Evolutionary conservation across 2,888 invertebrate genomes (phyloP), one percentile per base, ranked within the genome.

Genomic region (Phyto melanocephala): DNA sequence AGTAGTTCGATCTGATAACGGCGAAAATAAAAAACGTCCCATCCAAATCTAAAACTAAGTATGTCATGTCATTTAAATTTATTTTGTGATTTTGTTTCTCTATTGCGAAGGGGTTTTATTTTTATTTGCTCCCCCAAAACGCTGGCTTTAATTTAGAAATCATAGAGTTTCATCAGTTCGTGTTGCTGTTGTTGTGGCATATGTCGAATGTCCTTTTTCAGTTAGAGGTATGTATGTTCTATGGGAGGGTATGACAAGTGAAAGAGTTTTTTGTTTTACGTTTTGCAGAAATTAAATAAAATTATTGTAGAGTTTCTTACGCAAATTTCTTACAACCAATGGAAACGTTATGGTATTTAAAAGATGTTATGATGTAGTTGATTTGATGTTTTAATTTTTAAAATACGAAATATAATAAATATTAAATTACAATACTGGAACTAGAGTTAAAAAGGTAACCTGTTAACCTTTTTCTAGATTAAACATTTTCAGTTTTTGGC

Each of bases 141-240:
- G 54, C 22, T 24, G 22, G 60, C 60, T 65, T 54, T 47, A 67
- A 56, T 77, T 63, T 74, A 79, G 79, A 82, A 82, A 76, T 82
- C 75, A 82, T 24, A 71, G 65, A 62, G 67, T 76, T 82, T 67
- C 79, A 76, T 71, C 75, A 79, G 71, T 54, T 60, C 35, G 37
- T 68, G 65, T 42, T 28, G 40, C 45, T 56, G 22, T 42, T 52
- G 56, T 60, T 58, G 33, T 40, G 37, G 22, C 60, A 52, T 52
- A 50, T 68, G 67, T 52, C 65, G 54, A 52, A 65, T 58, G 65
- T 67, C 58, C 60, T 72, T 79, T 68, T 65, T 20, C 11, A 10
- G 40, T 7, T 60, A 35, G 2, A 65, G 20, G 28, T 5, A 6
- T 28, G 28, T n/a, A n/a, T n/a, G n/a, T n/a, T 17, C 24, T 3